Evolutionary conservation across 1,140 invertebrate genomes (phyloP).

Genomic region (Drosophila ficusphila): DNA sequence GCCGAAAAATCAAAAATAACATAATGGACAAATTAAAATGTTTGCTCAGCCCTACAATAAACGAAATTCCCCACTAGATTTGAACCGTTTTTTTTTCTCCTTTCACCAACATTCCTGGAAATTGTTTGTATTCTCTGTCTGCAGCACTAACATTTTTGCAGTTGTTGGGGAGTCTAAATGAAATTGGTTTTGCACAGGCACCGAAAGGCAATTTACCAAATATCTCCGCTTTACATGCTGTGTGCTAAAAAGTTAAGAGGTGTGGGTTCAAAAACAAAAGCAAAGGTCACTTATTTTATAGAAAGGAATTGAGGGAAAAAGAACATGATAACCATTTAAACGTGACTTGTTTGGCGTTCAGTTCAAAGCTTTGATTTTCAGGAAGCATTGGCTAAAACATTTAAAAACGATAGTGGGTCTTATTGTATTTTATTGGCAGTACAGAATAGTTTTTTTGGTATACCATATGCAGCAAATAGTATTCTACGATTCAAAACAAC

Average conservation of each 20-base stretch:
- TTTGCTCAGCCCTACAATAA: conserved; percentile 32
- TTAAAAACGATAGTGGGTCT: background rate
- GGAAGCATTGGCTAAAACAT: background rate
- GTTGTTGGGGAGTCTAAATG: conserved; percentile 59
- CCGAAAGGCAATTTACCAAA: conserved; percentile 43
- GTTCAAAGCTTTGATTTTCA: background rate
- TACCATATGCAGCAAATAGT: too few relatives aligned
- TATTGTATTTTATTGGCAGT: background rate
- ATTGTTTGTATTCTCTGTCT: conserved; percentile 33
- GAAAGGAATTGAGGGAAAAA: background rate
- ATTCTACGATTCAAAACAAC: too few relatives aligned
- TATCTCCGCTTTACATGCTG: conserved; percentile 32
- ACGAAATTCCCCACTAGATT: conserved; percentile 64
- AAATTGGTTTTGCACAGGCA: conserved; percentile 59
- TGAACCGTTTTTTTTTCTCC: conserved; percentile 24
- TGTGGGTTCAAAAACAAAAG: conserved; percentile 11
- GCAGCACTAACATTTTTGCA: conserved; percentile 45
- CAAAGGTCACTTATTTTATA: conserved; percentile 21
- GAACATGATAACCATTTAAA: background rate
- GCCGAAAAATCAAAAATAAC: conserved; percentile 77
- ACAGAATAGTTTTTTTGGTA: too few relatives aligned
- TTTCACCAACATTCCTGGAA: conserved; percentile 13
- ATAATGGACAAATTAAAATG: conserved; percentile 74
- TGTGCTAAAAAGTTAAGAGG: conserved; percentile 2
- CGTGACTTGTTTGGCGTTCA: background rate